phyloP scores from a whole-genome alignment of 2,888 invertebrate species.

The Thecophora atra region DNA sequence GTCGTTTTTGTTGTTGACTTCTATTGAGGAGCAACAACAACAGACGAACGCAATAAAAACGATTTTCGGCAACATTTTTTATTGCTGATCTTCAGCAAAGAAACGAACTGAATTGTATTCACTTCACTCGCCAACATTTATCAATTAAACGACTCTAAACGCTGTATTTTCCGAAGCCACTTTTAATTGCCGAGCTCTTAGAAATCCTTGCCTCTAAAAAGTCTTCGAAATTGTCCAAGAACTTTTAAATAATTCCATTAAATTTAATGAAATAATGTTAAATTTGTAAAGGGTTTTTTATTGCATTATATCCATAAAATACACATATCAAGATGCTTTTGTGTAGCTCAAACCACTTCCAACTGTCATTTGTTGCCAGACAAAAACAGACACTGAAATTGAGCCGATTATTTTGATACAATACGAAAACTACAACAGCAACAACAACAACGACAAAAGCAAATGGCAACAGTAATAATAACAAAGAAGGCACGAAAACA shows the following conservation, averaged over 20 bases:
- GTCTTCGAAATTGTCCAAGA: neutral
- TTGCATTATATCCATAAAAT: neutral
- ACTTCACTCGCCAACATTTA: too few relatives aligned
- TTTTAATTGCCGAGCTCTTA: neutral
- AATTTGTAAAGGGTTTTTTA: too few relatives aligned
- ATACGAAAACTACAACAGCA: slow-evolving; percentile 21
- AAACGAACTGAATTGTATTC: slow-evolving; percentile 8
- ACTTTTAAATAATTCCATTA: too few relatives aligned
- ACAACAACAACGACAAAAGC: slow-evolving; percentile 22
- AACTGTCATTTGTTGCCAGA: slow-evolving; percentile 21
- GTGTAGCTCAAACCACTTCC: neutral
- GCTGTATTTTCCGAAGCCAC: neutral
- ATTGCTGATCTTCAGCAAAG: neutral
- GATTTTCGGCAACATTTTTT: too few relatives aligned
- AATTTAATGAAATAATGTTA: too few relatives aligned
- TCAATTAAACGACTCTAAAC: neutral
- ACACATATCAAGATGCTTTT: neutral
- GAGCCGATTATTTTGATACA: slow-evolving; percentile 32
- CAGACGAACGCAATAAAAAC: too few relatives aligned
- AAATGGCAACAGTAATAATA: neutral
- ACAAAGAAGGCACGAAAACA: slow-evolving; percentile 23
- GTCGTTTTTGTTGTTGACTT: too few relatives aligned
- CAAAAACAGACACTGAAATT: slow-evolving; percentile 31
- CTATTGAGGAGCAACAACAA: too few relatives aligned
- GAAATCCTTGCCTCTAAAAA: too few relatives aligned